Evolutionary conservation across 2,888 invertebrate species (phyloP).

Genomic region (Drosophila nigricruria): DNA sequence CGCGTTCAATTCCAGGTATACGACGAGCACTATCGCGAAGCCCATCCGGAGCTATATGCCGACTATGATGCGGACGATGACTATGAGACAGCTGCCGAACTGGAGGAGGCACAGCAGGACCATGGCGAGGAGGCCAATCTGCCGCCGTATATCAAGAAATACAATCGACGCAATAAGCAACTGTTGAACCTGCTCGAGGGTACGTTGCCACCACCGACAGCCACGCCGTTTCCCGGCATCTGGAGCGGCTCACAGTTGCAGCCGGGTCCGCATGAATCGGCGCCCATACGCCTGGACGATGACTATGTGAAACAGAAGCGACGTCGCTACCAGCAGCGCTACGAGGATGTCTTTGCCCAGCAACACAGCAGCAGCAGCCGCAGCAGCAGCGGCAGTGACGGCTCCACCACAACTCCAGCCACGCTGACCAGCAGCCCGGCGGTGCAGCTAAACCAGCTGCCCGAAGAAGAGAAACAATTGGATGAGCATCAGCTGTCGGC

Average conservation of each 20-base stretch:
- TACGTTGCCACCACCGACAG: conserved; percentile 78
- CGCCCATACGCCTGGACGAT: conserved; percentile 71
- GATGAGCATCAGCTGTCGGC: conserved; percentile 39
- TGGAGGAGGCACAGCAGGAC: conserved; percentile 72
- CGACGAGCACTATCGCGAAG: conserved; percentile 77
- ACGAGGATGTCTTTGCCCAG: conserved; percentile 79
- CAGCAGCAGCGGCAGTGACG: conserved; percentile 15
- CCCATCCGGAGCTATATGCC: conserved; percentile 69
- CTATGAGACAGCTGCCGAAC: conserved; percentile 68
- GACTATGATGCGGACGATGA: conserved; percentile 76
- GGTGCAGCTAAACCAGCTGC: conserved; percentile 69
- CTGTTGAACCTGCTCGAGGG: conserved; percentile 84
- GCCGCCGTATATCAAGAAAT: conserved; percentile 85
- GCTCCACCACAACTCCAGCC: conserved; percentile 27
- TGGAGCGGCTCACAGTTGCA: conserved; percentile 74
- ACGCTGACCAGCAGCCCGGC: conserved; percentile 29
- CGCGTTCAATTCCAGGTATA: conserved; percentile 82
- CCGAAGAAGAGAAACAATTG: conserved; percentile 79
- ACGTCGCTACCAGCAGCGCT: conserved; percentile 76
- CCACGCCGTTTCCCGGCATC: conserved; percentile 39
- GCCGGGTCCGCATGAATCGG: conserved; percentile 68
- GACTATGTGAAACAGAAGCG: conserved; percentile 80
- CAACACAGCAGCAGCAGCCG: conserved; percentile 40
- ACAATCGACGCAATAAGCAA: conserved; percentile 84
- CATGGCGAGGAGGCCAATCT: conserved; percentile 77